Base-by-base conservation (phyloP, 1,140 invertebrate species). In the Lepidurus arcticus region DNA sequence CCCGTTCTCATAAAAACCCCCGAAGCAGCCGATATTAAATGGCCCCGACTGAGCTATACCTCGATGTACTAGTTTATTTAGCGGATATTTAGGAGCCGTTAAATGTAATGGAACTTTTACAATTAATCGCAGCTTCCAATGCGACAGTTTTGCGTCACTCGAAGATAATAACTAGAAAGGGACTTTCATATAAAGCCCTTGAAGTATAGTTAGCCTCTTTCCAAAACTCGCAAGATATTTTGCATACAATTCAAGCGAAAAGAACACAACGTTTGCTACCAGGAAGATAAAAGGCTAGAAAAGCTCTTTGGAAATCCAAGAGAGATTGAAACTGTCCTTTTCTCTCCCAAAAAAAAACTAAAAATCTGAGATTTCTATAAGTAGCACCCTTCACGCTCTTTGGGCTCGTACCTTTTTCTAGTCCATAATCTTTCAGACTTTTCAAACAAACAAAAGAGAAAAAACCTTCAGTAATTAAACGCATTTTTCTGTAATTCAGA, bases 271-370 rank as follows among this genome's bases (percentile, higher is more conserved):
- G 53, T 65, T 65, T n/a, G 16, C n/a, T 13, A 7, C 53, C 21
- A n/a, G 53, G 16, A 65, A 65, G 53, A 65, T 65, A 65, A 65
- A 65, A 65, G 53, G 21, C 53, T 13, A 65, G n/a, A 65, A 47
- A 65, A 65, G 53, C 53, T 21, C 21, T 21, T 7, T 65, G 16
- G 53, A 65, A 65, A 65, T n/a, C 21, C n/a, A 13, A 3, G 21
- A 65, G n/a, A 21, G 53, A 65, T 65, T 65, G 53, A 65, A 65
- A 65, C 9, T 65, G 16, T 47, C 45, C 16, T 16, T 47, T 16
- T 47, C 45, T 47, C 45, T 47, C 45, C 45, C 45, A 47, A 11
- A 10, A 13, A 16, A 21, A 65, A 11, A n/a, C 21, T 21, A 13
- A 65, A 65, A 21, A 13, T 65, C 21, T 65, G 16, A 7, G 53